These are phyloP conservation scores for Bombus ignitus DNA, from an alignment of 1,140 invertebrate genomes.

Conservation along the genomic window DNA sequence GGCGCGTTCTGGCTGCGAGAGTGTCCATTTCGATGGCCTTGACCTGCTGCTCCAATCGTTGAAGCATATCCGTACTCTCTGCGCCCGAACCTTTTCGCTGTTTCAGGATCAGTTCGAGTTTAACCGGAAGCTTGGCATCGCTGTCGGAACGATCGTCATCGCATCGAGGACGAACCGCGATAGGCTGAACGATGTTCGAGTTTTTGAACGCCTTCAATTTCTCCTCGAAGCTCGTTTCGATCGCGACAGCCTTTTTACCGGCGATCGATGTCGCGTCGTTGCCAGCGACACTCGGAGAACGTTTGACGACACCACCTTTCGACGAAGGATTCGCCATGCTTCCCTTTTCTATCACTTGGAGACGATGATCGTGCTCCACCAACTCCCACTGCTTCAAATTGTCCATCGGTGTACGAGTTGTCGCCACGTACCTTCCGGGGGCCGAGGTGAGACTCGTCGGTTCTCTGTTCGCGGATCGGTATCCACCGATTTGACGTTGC, in stretches of 20 bases:
- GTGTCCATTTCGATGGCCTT: constrained; percentile 77
- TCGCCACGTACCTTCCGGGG: constrained; percentile 34
- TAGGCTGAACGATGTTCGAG: constrained; percentile 69
- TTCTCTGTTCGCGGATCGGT: constrained; percentile 40
- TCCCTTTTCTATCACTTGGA: constrained; percentile 69
- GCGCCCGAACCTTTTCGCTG: constrained; percentile 11
- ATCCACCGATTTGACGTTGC: constrained; percentile 7
- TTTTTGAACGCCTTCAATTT: constrained; percentile 69
- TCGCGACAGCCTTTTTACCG: not conserved
- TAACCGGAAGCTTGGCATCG: constrained; percentile 31
- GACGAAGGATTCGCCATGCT: not conserved
- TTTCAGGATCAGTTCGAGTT: constrained; percentile 71
- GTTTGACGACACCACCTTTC: not conserved
- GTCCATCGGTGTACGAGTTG: constrained; percentile 49
- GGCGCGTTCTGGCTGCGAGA: constrained; percentile 65
- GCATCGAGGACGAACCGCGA: not conserved
- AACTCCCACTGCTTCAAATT: constrained; percentile 76
- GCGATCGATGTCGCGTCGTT: not conserved
- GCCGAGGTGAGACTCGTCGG: constrained; percentile 8
- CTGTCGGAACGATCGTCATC: not conserved
- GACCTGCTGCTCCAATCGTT: constrained; percentile 76
- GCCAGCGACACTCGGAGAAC: not conserved
- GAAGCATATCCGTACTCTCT: constrained; percentile 72
- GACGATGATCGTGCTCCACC: constrained; percentile 68
- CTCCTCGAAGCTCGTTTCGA: constrained; percentile 49